Conservation (phyloP, 92 coral and sea anemone genomes). For the Siderastrea radians region DNA sequence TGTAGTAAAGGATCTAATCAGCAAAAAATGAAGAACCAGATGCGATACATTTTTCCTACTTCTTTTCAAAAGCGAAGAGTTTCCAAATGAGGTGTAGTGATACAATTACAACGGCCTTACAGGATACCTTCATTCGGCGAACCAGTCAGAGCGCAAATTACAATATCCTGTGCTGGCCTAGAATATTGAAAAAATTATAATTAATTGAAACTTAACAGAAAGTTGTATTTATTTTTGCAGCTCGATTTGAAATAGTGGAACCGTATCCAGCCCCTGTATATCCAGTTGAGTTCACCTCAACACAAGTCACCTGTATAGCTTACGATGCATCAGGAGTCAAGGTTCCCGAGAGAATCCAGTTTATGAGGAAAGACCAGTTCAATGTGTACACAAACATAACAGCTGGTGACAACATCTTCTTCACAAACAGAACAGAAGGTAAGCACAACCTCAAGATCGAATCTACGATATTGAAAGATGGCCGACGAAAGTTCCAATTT, state of each 20-base stretch:
- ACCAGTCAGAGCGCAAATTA: no score
- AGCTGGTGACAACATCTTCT: constrained; percentile 31
- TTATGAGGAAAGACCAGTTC: constrained; percentile 24
- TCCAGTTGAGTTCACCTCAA: constrained; percentile 36
- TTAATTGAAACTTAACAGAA: not conserved
- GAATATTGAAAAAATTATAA: no score
- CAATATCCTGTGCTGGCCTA: no score
- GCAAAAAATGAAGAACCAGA: no score
- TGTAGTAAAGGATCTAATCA: no score
- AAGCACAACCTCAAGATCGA: not conserved
- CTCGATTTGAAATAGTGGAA: not conserved
- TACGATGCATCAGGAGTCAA: constrained; percentile 28
- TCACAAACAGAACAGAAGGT: constrained; percentile 24
- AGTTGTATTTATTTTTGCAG: not conserved
- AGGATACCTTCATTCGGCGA: no score
- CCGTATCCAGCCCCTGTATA: not conserved
- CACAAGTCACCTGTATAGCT: constrained; percentile 53
- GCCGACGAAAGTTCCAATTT: no score
- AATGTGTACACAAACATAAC: not conserved
- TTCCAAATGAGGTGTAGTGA: no score
- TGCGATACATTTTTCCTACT: no score
- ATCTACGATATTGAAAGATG: no score
- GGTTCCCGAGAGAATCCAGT: constrained; percentile 14
- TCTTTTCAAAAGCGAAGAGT: no score
- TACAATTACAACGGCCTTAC: no score